Conservation (phyloP, 2,888 invertebrate species). For the Drosophila infuscata region DNA sequence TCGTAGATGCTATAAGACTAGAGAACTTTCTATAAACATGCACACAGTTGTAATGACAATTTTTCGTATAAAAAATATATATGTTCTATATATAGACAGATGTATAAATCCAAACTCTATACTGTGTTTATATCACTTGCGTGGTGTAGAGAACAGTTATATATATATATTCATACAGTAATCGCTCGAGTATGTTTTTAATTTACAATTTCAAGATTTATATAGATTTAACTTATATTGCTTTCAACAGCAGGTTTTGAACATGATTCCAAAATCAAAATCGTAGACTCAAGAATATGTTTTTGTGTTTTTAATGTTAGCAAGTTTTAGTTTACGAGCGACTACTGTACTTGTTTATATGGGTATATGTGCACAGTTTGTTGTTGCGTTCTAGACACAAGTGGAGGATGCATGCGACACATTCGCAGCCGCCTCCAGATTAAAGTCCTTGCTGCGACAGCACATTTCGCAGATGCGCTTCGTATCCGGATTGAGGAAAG, state of each 20-base stretch:
- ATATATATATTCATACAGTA: neutral
- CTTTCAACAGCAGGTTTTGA: neutral
- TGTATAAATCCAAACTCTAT: conserved; percentile 50
- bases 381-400: conserved; percentile 77
- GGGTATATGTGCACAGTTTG: conserved; percentile 20
- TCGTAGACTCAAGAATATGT: neutral
- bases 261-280: neutral
- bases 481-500: conserved; percentile 87
- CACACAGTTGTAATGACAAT: conserved; percentile 61
- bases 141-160: conserved; percentile 43
- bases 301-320: neutral
- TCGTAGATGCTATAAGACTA: conserved; percentile 65
- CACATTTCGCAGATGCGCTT: conserved; percentile 90
- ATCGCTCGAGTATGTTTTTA: neutral
- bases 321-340: neutral
- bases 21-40: conserved; percentile 67
- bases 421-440: conserved; percentile 82
- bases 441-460: conserved; percentile 86
- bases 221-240: neutral
- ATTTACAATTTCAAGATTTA: neutral
- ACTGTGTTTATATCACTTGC: conserved; percentile 67
- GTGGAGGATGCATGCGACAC: conserved; percentile 82
- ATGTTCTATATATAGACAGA: conserved; percentile 28
- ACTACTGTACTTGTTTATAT: conserved; percentile 15
- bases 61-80: conserved; percentile 74